phyloP scores from a whole-genome alignment of 2,888 invertebrate genomes.

The Coronaproctus castanopsis region DNA sequence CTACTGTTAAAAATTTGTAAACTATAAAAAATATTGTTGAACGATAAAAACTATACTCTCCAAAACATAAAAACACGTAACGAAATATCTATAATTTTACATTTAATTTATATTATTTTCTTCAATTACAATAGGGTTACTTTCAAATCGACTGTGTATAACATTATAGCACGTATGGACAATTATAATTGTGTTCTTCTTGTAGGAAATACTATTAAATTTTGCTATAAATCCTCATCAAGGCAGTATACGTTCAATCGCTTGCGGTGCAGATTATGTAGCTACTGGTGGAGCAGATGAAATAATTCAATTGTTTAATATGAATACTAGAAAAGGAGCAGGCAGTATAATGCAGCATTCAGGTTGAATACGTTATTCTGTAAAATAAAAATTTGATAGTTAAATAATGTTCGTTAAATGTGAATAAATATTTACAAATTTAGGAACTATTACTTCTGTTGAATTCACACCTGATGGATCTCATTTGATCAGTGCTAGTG shows the following conservation, averaged over 20 bases:
- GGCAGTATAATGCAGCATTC: slow-evolving; percentile 63
- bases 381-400: background rate
- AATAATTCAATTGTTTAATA: slow-evolving; percentile 62
- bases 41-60: too few species aligned
- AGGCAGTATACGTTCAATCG: slow-evolving; percentile 53
- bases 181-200: too few species aligned
- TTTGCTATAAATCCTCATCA: slow-evolving; percentile 78
- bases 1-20: too few species aligned
- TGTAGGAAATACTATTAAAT: slow-evolving; percentile 13
- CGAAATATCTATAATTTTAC: too few species aligned
- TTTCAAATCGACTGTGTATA: too few species aligned
- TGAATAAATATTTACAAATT: too few species aligned
- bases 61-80: too few species aligned
- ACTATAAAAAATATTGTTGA: too few species aligned
- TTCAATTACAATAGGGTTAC: too few species aligned
- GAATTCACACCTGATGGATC: slow-evolving; percentile 54
- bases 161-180: background rate
- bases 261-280: slow-evolving; percentile 46
- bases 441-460: slow-evolving; percentile 52
- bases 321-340: slow-evolving; percentile 53
- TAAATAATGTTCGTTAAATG: too few species aligned
- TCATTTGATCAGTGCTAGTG: slow-evolving; percentile 63
- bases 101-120: too few species aligned
- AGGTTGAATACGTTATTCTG: slow-evolving; percentile 29
- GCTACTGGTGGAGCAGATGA: too few species aligned